phyloP scores from a whole-genome alignment of 1,140 invertebrate species.

The Halictus rubicundus region DNA sequence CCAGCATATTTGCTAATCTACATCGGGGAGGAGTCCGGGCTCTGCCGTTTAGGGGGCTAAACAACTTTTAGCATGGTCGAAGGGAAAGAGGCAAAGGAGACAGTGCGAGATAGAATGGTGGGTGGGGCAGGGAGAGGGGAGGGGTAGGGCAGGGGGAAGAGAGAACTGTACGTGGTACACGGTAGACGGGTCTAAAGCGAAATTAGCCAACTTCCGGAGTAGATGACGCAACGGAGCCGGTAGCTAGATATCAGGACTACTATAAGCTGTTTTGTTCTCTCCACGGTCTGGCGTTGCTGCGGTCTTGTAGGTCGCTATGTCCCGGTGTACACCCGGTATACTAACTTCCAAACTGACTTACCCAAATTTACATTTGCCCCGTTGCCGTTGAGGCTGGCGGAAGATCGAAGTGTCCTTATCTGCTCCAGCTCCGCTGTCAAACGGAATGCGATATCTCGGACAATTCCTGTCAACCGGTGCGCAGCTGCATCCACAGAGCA shows the following conservation, averaged over 20 bases:
- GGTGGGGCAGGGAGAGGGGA: no score
- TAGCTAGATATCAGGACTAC: constrained; percentile 63
- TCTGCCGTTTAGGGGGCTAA: not conserved
- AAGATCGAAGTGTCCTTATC: constrained; percentile 50
- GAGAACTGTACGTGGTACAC: constrained; percentile 11
- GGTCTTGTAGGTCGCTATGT: constrained; percentile 34
- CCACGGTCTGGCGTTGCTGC: constrained; percentile 12
- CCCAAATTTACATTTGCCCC: constrained; percentile 60
- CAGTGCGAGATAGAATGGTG: no score
- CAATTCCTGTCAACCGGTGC: constrained; percentile 34
- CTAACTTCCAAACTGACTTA: constrained; percentile 68
- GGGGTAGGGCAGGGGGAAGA: no score
- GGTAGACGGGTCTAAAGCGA: constrained; percentile 50
- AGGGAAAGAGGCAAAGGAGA: no score
- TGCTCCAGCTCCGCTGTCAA: constrained; percentile 33
- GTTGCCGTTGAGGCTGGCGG: constrained; percentile 11
- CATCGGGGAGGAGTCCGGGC: no score
- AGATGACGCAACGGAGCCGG: constrained; percentile 48
- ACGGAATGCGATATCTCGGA: constrained; percentile 41
- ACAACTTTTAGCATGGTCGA: constrained; percentile 16
- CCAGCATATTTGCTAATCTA: constrained; percentile 12
- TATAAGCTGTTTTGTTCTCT: constrained; percentile 61
- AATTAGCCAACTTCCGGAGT: constrained; percentile 69
- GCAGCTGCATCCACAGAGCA: not conserved
- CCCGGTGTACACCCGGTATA: constrained; percentile 24